phyloP scores from a whole-genome alignment of 1,140 invertebrate species.

The Venturia canescens region DNA sequence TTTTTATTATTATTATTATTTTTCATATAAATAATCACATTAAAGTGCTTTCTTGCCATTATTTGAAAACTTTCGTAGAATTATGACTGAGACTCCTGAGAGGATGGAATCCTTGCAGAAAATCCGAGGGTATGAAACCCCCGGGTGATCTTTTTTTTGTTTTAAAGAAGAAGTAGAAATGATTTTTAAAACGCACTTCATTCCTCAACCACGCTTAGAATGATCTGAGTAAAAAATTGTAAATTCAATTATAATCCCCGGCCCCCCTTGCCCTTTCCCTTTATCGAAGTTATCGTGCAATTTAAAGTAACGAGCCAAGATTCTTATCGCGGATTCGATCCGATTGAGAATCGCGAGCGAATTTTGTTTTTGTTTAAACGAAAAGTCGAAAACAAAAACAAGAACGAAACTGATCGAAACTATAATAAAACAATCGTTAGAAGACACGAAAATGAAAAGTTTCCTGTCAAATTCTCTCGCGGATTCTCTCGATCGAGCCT shows the following conservation, averaged over 20 bases:
- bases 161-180: background rate
- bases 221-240: background rate
- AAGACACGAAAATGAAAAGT: slow-evolving; percentile 7
- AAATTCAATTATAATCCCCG: background rate
- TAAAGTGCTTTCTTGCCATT: background rate
- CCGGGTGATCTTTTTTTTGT: background rate
- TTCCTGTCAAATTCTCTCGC: slow-evolving; percentile 24
- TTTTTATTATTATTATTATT: too few species aligned
- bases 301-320: slow-evolving; percentile 64
- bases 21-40: too few species aligned
- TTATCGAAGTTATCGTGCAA: slow-evolving; percentile 69
- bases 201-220: too few species aligned
- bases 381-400: slow-evolving; percentile 20
- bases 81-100: too few species aligned
- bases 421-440: slow-evolving; percentile 12
- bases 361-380: background rate
- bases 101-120: too few species aligned
- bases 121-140: slow-evolving; percentile 7
- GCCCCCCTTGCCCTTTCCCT: background rate
- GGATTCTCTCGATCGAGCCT: slow-evolving; percentile 52
- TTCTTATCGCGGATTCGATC: slow-evolving; percentile 57
- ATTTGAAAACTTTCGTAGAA: too few species aligned
- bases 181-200: background rate
- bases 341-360: slow-evolving; percentile 6
- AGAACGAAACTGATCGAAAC: background rate